Conservation (phyloP, 2,797 vertebrate genomes). For the Valencia hispanica region DNA sequence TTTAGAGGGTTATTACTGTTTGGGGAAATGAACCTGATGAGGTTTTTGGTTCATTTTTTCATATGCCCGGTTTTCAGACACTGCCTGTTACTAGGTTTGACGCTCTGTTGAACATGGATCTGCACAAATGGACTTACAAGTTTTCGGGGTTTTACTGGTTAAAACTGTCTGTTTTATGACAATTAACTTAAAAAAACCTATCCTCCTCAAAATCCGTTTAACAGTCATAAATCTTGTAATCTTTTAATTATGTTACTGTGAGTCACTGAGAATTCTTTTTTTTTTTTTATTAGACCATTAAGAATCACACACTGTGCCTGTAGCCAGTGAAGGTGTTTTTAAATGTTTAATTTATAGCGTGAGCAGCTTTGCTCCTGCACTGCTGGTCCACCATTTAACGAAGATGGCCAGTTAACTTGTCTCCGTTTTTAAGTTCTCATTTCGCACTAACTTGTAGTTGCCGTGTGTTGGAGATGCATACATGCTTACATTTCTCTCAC, state of each 20-base stretch:
- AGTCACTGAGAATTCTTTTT: not conserved
- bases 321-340: not conserved
- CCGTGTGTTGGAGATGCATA: not conserved
- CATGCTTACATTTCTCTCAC: not conserved
- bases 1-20: conserved; percentile 64
- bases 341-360: not conserved
- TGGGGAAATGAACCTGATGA: conserved; percentile 59
- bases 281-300: not conserved
- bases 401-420: not conserved
- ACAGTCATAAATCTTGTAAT: not conserved
- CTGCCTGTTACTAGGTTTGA: conserved; percentile 47
- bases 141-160: conserved; percentile 17
- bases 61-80: conserved; percentile 46
- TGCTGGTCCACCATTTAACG: not conserved
- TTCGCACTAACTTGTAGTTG: too few species aligned
- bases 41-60: conserved; percentile 40
- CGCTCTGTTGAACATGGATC: conserved; percentile 44
- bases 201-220: not conserved
- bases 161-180: conserved; percentile 16
- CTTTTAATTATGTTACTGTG: not conserved
- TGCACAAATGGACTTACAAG: conserved; percentile 48
- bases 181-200: conserved; percentile 12
- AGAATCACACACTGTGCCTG: not conserved
- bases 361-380: too few species aligned
- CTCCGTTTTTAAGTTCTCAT: too few species aligned